A percentile compares a stretch with the other conserved stretches of the same genome.
Evolutionary conservation across 2,888 invertebrate species (phyloP).

Genomic region (Orthosia gracilis): DNA sequence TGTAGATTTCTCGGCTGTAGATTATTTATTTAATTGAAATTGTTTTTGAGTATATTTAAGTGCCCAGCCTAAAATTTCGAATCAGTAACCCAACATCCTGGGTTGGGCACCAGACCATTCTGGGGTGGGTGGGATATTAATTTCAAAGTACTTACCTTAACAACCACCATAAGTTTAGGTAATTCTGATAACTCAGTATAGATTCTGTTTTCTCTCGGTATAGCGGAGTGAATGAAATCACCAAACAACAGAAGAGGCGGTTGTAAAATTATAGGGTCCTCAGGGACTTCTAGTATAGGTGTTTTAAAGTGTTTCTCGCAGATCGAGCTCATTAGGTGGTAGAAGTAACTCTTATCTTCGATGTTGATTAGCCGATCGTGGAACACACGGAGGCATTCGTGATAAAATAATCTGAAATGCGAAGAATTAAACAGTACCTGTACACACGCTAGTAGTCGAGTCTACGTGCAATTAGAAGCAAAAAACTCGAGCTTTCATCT

Average conservation of each 20-base stretch:
- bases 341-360: constrained; percentile 96
- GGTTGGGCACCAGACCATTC: no score
- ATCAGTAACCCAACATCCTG: no score
- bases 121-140: no score
- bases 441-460: not conserved
- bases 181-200: constrained; percentile 96
- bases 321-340: constrained; percentile 93
- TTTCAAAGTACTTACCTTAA: constrained; percentile 89
- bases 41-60: no score
- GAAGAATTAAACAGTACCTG: not conserved
- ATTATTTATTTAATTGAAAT: no score
- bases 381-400: constrained; percentile 97
- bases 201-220: constrained; percentile 93
- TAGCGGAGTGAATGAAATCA: constrained; percentile 95
- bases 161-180: constrained; percentile 92
- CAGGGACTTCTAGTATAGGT: constrained; percentile 92
- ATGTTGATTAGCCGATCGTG: constrained; percentile 96
- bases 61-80: no score
- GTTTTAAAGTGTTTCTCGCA: constrained; percentile 92
- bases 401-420: constrained; percentile 94
- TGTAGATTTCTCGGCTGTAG: no score
- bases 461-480: not conserved
- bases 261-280: constrained; percentile 90
- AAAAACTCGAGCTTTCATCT: not conserved
- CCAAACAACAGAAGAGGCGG: constrained; percentile 95